Base-by-base conservation (phyloP, 2,888 invertebrate species). In the Drosophila putrida region DNA sequence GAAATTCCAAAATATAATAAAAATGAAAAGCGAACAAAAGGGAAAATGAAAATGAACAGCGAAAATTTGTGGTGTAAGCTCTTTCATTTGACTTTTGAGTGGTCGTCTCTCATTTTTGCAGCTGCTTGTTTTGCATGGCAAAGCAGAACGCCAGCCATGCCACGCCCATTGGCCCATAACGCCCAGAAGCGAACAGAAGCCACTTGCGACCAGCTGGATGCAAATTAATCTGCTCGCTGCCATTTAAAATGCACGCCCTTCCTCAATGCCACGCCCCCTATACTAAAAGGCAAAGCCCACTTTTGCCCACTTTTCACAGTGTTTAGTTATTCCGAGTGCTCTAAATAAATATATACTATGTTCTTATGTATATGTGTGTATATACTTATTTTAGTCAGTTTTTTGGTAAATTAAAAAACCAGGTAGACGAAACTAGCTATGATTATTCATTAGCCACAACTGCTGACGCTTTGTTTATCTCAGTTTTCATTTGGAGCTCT, bases 391-490 rank as follows among this genome's bases (percentile, higher is more conserved):
- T 25, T 4, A 51, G n/a, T 27, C 20, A 44, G 11, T 50, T 31
- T 64, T 44, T 36, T 13, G n/a, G n/a, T 4, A 0, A 36, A 67
- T 69, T 67, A 47, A 55, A 65, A 75, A 72, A 71, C 69, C 70
- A 66, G 63, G 65, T 75, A 20, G 36, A 33, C 59, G 13, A 47
- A 70, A 71, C 58, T 72, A 50, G 51, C 73, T 38, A 25, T 38
- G 62, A 62, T 75, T 78, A 69, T 66, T 61, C 71, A 74, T 75
- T 75, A 61, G 60, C 39, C 39, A 39, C 44, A 54, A 27, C 50
- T 62, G 44, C 35, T 25, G 25, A 35, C 41, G 15, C 55, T 33
- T 33, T 59, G 59, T 13, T 39, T 39, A 2, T 33, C 58, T 62
- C 8, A 28, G 27, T 46, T 46, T 46, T 38, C 41, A 41, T 59